Base-by-base conservation (phyloP, 2,797 vertebrate genomes). In the Pangasius sanitwongsei region DNA sequence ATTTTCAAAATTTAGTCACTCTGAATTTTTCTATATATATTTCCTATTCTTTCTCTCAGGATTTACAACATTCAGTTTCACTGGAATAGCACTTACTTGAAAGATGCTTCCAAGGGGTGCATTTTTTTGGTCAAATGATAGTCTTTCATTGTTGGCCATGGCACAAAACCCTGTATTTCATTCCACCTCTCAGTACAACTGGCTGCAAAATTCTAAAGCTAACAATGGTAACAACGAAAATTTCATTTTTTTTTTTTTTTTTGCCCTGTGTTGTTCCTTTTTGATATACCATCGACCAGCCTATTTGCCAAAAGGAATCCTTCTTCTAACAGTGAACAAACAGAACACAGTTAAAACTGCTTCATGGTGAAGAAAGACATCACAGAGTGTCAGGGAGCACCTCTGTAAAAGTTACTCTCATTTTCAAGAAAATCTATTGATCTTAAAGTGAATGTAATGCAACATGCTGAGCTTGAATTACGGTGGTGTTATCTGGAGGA, bases 151-250 rank as follows among this genome's bases (percentile, higher is more conserved):
- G 90, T 91, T 74, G 75, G 77, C 59, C 20, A 81, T 85, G 84
- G 88, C 88, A 89, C 83, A 85, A 89, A 87, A 89, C 34, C 89
- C 74, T 85, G 83, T 84, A 86, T 87, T 91, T 90, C 74, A 37
- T 85, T 90, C 88, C 37, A 77, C 83, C 55, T 87, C 86, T 82
- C 23, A 15, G 67, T 87, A 90, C 87, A 90, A 89, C 90, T 7
- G 31, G 2, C 74, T 65, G 55, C 48, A 50, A 88, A 80, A 89
- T 89, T 93, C 86, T 91, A 44, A 85, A 89, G 86, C 86, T 82
- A 87, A 90, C 89, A 91, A 89, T 83, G 78, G 34, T 67, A 20
- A 86, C 69, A 20, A 86, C 63, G 57, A 16, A 61, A 87, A 88
- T 59, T 69, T 48, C 80, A 72, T 34, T 34, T 61, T 28, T 53